phyloP scores from a whole-genome alignment of 30 jellyfish, hydroid and myxozoan genomes.

The Rhopilema esculentum region DNA sequence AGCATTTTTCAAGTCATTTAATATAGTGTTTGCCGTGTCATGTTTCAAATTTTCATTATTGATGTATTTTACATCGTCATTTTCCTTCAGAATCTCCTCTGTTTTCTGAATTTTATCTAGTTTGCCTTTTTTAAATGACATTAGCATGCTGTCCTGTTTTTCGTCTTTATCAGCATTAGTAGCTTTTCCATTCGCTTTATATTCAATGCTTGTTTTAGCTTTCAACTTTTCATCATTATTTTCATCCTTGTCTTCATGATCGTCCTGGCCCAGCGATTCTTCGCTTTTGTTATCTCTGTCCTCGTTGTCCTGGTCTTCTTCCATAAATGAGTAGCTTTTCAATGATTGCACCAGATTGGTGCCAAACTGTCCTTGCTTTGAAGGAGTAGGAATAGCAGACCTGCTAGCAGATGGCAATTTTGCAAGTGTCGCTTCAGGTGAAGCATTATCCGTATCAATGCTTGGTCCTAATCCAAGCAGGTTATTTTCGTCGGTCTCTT shows the following conservation, averaged over 20 bases:
- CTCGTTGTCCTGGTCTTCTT: neutral
- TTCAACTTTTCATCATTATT: constrained; percentile 9
- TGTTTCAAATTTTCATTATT: neutral
- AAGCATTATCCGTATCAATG: neutral
- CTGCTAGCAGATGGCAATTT: constrained; percentile 53
- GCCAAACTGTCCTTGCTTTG: neutral
- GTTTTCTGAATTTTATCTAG: neutral
- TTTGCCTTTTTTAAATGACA: neutral
- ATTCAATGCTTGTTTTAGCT: neutral
- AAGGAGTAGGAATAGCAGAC: constrained; percentile 55
- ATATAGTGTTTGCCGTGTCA: neutral
- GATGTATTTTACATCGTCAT: neutral
- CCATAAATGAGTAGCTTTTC: neutral
- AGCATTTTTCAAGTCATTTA: neutral
- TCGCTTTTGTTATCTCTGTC: neutral
- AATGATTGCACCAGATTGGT: neutral
- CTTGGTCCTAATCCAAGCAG: neutral
- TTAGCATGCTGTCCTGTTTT: neutral
- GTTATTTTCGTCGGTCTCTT: neutral
- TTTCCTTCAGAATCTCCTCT: neutral
- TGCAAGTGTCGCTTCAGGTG: neutral
- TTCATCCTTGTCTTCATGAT: neutral
- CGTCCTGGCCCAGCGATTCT: neutral
- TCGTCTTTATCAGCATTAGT: neutral
- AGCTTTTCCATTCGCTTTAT: neutral